A percentile compares a stretch with the other conserved stretches of the same genome.
phyloP scores from a whole-genome alignment of 2,113 vertebrate genomes.

The Cercocebus atys region DNA sequence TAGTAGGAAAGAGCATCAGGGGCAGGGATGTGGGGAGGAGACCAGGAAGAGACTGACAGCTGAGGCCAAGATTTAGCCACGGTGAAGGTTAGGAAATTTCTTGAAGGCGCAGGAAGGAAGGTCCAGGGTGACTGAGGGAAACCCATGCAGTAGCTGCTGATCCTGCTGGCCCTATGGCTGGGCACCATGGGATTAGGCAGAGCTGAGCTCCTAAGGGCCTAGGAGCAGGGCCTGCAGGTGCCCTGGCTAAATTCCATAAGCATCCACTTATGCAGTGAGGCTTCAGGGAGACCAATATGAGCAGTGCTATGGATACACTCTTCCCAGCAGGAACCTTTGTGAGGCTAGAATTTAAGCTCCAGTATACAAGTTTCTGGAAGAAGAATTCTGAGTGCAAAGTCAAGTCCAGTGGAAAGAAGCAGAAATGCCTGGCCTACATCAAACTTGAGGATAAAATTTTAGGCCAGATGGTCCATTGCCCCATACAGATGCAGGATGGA shows the following conservation, averaged over 20 bases:
- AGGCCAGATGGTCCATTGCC: conserved; percentile 79
- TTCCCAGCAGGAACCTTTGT: not conserved
- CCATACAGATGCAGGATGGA: not conserved
- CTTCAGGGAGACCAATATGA: not conserved
- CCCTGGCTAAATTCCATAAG: not conserved
- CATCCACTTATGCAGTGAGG: not conserved
- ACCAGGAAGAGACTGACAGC: not conserved
- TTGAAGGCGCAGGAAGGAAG: not conserved
- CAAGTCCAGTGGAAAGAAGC: conserved; percentile 36
- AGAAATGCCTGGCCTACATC: conserved; percentile 81
- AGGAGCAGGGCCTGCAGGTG: not conserved
- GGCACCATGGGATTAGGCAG: not conserved
- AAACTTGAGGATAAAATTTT: conserved; percentile 76
- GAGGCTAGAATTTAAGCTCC: not conserved
- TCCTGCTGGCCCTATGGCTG: not conserved
- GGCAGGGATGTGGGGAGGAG: not conserved
- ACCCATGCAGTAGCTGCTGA: not conserved
- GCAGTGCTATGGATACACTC: not conserved
- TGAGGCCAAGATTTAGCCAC: not conserved
- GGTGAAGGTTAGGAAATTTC: not conserved
- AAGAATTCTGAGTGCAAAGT: not conserved
- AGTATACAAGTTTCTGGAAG: not conserved
- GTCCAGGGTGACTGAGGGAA: not conserved
- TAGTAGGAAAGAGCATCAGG: not conserved
- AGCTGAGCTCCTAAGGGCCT: not conserved